Base-by-base conservation (phyloP, 2,113 vertebrate species). In the Centropus unirufus region DNA sequence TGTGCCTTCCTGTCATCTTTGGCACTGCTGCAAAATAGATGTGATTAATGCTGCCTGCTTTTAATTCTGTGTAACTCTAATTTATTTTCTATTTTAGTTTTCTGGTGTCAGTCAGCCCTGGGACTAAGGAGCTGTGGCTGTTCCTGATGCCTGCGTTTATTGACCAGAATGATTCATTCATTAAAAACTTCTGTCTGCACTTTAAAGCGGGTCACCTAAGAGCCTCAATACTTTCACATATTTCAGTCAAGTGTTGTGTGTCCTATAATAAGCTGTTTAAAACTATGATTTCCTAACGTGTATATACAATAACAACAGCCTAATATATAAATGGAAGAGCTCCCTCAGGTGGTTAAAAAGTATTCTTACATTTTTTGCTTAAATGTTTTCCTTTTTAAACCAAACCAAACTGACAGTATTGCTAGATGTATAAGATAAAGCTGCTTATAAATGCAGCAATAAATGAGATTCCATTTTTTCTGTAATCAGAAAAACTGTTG, bases 271-370 rank as follows among this genome's bases (percentile, higher is more conserved):
- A 73, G 9, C 63, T 46, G 16, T 69, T 73, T 36, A 29, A 62
- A 81, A 58, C 3, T 57, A 30, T 39, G 27, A 39, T 70, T 74
- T 88, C 21, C 26, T 24, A 1, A 1, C 9, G 36, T 14, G 47
- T 19, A 36, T 11, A 19, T 14, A 5, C 62, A 61, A 8, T 3
- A 55, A 39, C 39, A 83, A 30, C 39, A 51, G 30, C 34, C 30
- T 57, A 22, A 24, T 32, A 42, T 61, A 1, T 29, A 57, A 82
- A 87, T 82, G 59, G 63, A 88, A 70, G 88, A 30, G 92, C 95
- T 91, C 95, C 95, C 92, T 83, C 95, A 57, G 15, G 90, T 63
- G 93, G 87, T 94, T 44, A 55, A 58, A 64, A 87, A 80, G 30
- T 52, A 47, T 13, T 22, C n/a, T 67, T 89, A 63, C 10, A 14